Base-by-base conservation (phyloP, 1,140 invertebrate genomes). In the Macrobrachium nipponense region DNA sequence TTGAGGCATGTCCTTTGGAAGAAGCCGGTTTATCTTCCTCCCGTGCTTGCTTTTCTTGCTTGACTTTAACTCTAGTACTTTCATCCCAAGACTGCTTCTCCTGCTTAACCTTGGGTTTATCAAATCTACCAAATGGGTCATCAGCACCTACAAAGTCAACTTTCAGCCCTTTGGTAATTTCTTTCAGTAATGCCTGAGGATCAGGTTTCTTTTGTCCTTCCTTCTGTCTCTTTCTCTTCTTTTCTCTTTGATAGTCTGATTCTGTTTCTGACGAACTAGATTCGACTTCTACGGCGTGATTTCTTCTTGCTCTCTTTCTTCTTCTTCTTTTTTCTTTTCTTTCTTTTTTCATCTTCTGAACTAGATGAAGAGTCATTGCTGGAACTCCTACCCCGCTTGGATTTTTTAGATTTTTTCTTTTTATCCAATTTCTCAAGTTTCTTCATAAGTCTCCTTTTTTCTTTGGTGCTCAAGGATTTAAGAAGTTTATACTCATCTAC, bases 381-480 rank as follows among this genome's bases (percentile, higher is more conserved):
- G 72, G 68, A 43, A 20, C 91, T 91, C n/a, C 89, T 90, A 84
- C 93, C 93, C 87, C 93, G 94, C 73, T 92, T 91, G 89, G 92
- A 92, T 79, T 92, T 93, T n/a, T 93, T 92, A 86, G 93, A 94
- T 88, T 93, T 91, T 70, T 90, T 90, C 59, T 93, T 92, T 88
- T 93, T 94, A 88, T 93, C 90, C 90, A 91, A 91, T 80, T 92
- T 94, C 89, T 97, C 95, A 60, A 97, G 91, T 91, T 95, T 95
- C 94, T 95, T 97, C 6, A 98, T 92, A 73, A 98, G 91, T 90
- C 96, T 97, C 88, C 96, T 95, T 90, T n/a, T 98, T 89, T 98
- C 96, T 91, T 97, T 96, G 83, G 95, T n/a, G 17, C 94, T 95
- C 10, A 98, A 90, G 8, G 95, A 95, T 90, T 96, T 96, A 0